A percentile compares a stretch with the other conserved stretches of the same genome.
Evolutionary conservation across 2,888 invertebrate species (phyloP).

Genomic region (Rhagonycha lutea): DNA sequence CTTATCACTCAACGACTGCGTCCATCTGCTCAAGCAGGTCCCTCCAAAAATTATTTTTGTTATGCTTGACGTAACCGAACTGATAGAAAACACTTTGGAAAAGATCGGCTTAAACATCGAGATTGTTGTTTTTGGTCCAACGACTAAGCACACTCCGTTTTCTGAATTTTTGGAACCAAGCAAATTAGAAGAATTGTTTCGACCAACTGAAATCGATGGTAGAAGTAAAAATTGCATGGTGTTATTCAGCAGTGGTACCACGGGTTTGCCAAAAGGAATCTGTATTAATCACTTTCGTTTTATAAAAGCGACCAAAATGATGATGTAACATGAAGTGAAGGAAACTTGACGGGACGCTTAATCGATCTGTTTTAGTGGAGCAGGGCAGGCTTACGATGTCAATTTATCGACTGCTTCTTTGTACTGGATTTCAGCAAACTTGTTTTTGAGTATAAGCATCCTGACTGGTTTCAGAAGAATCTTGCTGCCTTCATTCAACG

Average conservation of each 20-base stretch:
- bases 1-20: conserved; percentile 34
- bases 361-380: neutral
- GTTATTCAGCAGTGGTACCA: conserved; percentile 40
- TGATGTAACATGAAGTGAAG: neutral
- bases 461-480: conserved; percentile 38
- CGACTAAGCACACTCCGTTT: conserved; percentile 24
- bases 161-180: conserved; percentile 5
- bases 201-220: conserved; percentile 18
- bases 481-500: conserved; percentile 31
- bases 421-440: conserved; percentile 43
- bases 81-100: conserved; percentile 1
- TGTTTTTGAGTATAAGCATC: conserved; percentile 32
- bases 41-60: conserved; percentile 21
- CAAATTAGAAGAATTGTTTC: conserved; percentile 28
- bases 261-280: conserved; percentile 39
- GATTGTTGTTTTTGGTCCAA: conserved; percentile 17
- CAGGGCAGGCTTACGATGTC: neutral
- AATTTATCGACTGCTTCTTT: conserved; percentile 33
- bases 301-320: neutral
- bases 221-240: conserved; percentile 30
- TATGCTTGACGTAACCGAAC: neutral
- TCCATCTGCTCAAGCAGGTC: conserved; percentile 35
- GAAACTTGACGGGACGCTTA: neutral
- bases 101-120: neutral
- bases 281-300: conserved; percentile 33